A percentile compares a stretch with the other conserved stretches of the same genome.
These are phyloP conservation scores for Crocidura indochinensis DNA, from an alignment of 2,797 vertebrate genomes.

Conservation along the genomic window DNA sequence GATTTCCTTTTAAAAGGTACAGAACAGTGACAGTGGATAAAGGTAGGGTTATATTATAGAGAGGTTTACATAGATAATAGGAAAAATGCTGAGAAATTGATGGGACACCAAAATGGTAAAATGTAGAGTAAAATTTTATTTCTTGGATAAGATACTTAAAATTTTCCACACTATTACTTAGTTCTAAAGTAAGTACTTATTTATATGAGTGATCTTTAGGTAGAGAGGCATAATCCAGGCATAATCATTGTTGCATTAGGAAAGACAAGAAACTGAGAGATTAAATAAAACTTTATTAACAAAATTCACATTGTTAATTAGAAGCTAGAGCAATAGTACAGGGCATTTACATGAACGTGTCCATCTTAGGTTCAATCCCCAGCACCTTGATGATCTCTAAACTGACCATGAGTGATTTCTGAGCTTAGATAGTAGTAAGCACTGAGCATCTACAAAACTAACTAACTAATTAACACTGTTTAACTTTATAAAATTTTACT, in stretches of 20 bases:
- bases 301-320: neutral
- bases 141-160: neutral
- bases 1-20: neutral
- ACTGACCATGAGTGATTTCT: no score
- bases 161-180: neutral
- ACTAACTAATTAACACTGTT: no score
- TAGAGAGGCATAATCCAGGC: neutral
- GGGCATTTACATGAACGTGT: no score
- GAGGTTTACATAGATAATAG: neutral
- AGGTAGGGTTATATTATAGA: neutral
- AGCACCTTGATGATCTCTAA: no score
- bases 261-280: neutral
- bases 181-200: constrained; percentile 18
- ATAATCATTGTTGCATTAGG: neutral
- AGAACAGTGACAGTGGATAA: neutral
- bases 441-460: no score
- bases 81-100: neutral
- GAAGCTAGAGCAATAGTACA: no score
- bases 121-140: neutral
- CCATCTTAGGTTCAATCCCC: no score
- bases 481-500: neutral
- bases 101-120: neutral
- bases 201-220: neutral
- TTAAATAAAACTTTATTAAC: neutral
- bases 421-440: no score